Evolutionary conservation across 2,888 invertebrate species (phyloP).

Genomic region (Mycalesis mineus): DNA sequence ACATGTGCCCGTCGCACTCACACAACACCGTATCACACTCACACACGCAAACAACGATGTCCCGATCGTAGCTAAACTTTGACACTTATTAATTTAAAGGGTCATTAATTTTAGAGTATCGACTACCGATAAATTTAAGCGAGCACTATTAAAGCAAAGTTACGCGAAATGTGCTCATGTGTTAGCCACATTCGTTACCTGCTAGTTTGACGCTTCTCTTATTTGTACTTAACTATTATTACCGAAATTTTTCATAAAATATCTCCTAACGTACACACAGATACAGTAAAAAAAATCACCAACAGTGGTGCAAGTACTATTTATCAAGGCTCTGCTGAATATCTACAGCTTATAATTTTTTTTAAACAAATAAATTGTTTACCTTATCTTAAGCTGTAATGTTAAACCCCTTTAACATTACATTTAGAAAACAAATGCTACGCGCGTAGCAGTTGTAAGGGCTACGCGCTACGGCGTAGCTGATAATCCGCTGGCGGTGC

Average conservation of each 20-base stretch:
- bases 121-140: constrained; percentile 42
- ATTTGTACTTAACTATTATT: background rate
- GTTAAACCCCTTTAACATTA: constrained; percentile 17
- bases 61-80: constrained; percentile 56
- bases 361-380: too few species aligned
- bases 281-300: too few species aligned
- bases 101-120: constrained; percentile 62
- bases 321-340: too few species aligned
- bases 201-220: background rate
- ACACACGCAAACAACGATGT: constrained; percentile 37
- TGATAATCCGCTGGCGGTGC: constrained; percentile 67
- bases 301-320: too few species aligned
- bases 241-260: too few species aligned
- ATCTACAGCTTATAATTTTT: too few species aligned
- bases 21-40: constrained; percentile 37
- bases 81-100: constrained; percentile 74
- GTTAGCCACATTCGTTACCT: constrained; percentile 22
- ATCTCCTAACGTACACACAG: too few species aligned
- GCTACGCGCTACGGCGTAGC: constrained; percentile 67
- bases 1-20: constrained; percentile 71
- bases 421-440: constrained; percentile 42
- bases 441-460: constrained; percentile 51
- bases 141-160: constrained; percentile 30
- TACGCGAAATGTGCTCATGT: constrained; percentile 17
- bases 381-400: background rate